Base-by-base conservation (phyloP, 2,888 invertebrate genomes). In the Limnephilus rhombicus region DNA sequence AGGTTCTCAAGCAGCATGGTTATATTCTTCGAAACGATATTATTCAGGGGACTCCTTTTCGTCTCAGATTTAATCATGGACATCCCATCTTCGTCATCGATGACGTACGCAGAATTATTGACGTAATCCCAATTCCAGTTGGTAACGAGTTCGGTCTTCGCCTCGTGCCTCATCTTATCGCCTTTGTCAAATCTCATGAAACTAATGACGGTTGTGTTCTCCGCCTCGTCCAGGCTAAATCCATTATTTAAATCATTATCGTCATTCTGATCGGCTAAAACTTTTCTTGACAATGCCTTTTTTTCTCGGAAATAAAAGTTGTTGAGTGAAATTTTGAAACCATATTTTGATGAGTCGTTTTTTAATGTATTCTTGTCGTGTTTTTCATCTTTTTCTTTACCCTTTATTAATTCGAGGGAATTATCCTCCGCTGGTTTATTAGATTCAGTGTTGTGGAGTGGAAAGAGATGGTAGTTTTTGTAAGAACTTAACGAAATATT, bases 1-100 rank as follows among this genome's bases (percentile, higher is more conserved):
- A 99, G 96, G 95, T 98, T 98, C 94, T 98, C 98, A 94, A 99
- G 95, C 7, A 98, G 97, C 94, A 97, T 97, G 0, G 98, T 98
- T 94, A 98, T 98, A 94, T 98, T 98, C 94, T 97, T 97, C 91
- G 98, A 98, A 24, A 98, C 97, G 68, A 97, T 97, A 94, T 98
- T 98, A 94, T 97, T 97, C 45, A 97, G 96, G 1, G 95, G 95
- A 92, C 97, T 97, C 91, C 97, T 95, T 95, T 94, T 94, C 94
- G 95, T 95, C 94, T 93, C 93, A 24, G 81, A 86, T 86, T 93
- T 93, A n/a, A 85, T 86, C 53, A 85, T 37, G 3, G 90, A 53
- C 31, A 53, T 37, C 18, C 68, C 92, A 49, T 87, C 86, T 53
- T 85, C 91, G 31, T 37, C 91, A n/a, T 85, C 90, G 88, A 93